A percentile compares a stretch with the other conserved stretches of the same genome.
These are phyloP conservation scores for Cyclophora punctaria DNA, from an alignment of 2,888 invertebrate genomes.

Conservation along the genomic window DNA sequence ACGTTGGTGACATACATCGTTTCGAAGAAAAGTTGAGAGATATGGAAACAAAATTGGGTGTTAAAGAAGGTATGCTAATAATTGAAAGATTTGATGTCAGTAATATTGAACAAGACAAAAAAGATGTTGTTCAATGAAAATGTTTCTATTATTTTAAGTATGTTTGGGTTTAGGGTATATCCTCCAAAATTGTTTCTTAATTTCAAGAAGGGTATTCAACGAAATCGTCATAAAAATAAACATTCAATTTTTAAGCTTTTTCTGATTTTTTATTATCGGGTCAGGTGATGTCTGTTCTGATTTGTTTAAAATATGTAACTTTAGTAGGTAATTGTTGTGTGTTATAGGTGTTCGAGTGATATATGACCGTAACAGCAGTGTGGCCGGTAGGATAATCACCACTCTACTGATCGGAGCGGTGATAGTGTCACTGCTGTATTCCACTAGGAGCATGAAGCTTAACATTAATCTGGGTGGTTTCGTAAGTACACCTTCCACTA, in stretches of 20 bases:
- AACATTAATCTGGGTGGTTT: slow-evolving; percentile 83
- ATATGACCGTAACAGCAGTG: slow-evolving; percentile 86
- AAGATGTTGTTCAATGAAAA: no score
- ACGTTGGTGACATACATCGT: slow-evolving; percentile 86
- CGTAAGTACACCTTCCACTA: slow-evolving; percentile 70
- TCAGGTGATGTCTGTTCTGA: not conserved
- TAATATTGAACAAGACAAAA: no score
- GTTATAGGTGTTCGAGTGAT: slow-evolving; percentile 82
- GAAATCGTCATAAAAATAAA: no score
- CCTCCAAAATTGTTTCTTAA: no score
- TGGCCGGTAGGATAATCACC: slow-evolving; percentile 81
- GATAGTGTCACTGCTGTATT: slow-evolving; percentile 79
- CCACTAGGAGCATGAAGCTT: slow-evolving; percentile 79
- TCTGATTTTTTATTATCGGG: no score
- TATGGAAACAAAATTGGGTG: slow-evolving; percentile 87
- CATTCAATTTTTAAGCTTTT: no score
- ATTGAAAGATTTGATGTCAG: no score
- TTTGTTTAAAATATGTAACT: not conserved
- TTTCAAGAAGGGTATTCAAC: no score
- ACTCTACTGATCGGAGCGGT: slow-evolving; percentile 80
- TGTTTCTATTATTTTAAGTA: no score
- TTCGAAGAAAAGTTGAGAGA: slow-evolving; percentile 94
- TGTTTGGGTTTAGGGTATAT: no score
- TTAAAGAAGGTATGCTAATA: slow-evolving; percentile 77
- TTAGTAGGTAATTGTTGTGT: not conserved